A percentile compares a stretch with the other conserved stretches of the same genome.
phyloP scores from a whole-genome alignment of 2,888 invertebrate genomes.

The Habrosyne pyritoides region DNA sequence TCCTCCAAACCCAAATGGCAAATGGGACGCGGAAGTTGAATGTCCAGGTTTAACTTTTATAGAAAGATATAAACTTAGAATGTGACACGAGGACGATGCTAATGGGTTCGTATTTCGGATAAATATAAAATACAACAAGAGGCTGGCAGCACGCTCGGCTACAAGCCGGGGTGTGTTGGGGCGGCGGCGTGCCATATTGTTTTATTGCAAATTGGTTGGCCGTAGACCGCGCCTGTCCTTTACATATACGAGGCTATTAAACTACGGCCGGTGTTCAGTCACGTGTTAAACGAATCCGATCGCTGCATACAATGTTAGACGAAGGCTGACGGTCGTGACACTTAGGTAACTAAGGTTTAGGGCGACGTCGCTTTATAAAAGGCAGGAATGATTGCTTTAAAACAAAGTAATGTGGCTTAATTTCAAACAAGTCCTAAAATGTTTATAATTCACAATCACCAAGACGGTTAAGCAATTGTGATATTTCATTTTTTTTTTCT shows the following conservation, averaged over 20 bases:
- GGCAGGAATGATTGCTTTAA: constrained; percentile 14
- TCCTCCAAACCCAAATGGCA: neutral
- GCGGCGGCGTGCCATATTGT: constrained; percentile 73
- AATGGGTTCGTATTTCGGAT: constrained; percentile 13
- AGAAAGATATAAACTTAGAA: constrained; percentile 33
- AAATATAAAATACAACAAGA: constrained; percentile 55
- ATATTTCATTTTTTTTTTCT: too few relatives aligned
- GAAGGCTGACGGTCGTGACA: constrained; percentile 50
- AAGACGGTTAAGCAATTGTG: too few relatives aligned
- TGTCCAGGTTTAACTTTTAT: neutral
- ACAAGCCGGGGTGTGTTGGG: constrained; percentile 58
- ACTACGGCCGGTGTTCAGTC: constrained; percentile 76
- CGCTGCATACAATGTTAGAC: constrained; percentile 70
- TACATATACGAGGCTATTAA: constrained; percentile 82
- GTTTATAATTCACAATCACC: too few relatives aligned
- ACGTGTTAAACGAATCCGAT: constrained; percentile 82
- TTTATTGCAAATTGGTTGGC: constrained; percentile 84
- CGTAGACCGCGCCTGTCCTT: constrained; percentile 79
- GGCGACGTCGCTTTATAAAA: constrained; percentile 44
- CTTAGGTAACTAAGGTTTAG: constrained; percentile 48
- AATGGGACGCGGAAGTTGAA: neutral
- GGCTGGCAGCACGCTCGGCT: constrained; percentile 48
- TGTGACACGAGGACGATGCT: constrained; percentile 53
- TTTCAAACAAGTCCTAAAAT: too few relatives aligned
- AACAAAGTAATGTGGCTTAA: too few relatives aligned